These are phyloP conservation scores for Sarcophaga peregrina DNA, from an alignment of 1,140 invertebrate genomes.

Conservation along the genomic window DNA sequence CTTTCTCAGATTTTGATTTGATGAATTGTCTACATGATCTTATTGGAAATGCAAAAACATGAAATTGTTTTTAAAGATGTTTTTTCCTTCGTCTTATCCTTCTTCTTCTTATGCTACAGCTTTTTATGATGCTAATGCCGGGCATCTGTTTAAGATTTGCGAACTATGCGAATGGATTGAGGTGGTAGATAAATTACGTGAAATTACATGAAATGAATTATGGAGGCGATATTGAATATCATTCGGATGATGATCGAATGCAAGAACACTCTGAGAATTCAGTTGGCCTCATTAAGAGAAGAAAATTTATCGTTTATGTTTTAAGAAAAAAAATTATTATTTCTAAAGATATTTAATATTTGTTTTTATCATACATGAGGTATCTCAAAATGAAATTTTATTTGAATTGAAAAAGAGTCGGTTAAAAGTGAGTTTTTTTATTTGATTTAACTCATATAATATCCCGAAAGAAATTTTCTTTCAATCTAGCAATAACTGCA, in stretches of 20 bases:
- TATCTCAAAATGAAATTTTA: too few species aligned
- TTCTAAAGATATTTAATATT: too few species aligned
- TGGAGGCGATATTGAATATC: not conserved
- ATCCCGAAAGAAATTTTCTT: too few species aligned
- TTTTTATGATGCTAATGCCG: not conserved
- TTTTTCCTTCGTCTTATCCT: not conserved
- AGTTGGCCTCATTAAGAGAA: not conserved
- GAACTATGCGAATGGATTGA: not conserved
- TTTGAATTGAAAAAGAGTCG: too few species aligned
- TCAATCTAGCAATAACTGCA: too few species aligned
- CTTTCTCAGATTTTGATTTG: conserved; percentile 25
- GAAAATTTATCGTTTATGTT: too few species aligned
- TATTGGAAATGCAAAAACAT: conserved; percentile 32
- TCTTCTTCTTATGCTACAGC: not conserved
- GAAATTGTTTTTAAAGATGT: conserved; percentile 35
- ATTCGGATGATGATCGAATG: not conserved
- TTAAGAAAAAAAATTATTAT: too few species aligned
- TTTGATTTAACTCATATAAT: too few species aligned
- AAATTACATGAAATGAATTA: not conserved
- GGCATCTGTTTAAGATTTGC: not conserved
- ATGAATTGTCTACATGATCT: conserved; percentile 36
- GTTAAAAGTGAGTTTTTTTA: too few species aligned
- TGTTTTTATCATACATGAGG: too few species aligned
- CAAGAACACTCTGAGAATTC: not conserved
- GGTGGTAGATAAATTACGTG: conserved; percentile 9